Conservation (phyloP, 2,113 vertebrate genomes). For the Hippolais icterina region DNA sequence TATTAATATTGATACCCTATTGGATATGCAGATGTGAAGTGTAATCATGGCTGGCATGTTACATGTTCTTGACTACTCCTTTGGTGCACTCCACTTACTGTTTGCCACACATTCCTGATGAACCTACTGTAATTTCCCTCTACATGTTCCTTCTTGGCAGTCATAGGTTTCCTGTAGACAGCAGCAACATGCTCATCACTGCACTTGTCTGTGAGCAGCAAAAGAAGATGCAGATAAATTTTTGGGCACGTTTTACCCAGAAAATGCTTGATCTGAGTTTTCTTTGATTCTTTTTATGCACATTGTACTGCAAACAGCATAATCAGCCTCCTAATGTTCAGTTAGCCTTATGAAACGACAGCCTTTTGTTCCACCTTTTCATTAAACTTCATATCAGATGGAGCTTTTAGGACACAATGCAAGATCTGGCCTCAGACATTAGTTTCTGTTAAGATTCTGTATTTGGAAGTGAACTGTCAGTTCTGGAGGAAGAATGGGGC, state of each 20-base stretch:
- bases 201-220: neutral
- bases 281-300: neutral
- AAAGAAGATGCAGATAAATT: neutral
- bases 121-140: neutral
- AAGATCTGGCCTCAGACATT: neutral
- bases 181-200: neutral
- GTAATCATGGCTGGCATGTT: neutral
- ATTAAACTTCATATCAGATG: conserved; percentile 5
- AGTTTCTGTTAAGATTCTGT: neutral
- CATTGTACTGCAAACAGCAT: neutral
- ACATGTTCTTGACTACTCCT: neutral
- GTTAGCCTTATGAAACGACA: neutral
- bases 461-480: neutral
- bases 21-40: neutral
- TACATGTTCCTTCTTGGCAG: neutral
- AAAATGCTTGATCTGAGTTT: neutral
- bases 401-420: neutral
- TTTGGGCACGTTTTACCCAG: neutral
- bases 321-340: neutral
- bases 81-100: neutral
- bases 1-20: neutral
- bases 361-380: conserved; percentile 19
- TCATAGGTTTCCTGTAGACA: neutral
- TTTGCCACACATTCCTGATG: neutral
- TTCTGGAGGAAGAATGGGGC: neutral